phyloP scores from a whole-genome alignment of 2,797 vertebrate genomes.

The Delichon dasypus region DNA sequence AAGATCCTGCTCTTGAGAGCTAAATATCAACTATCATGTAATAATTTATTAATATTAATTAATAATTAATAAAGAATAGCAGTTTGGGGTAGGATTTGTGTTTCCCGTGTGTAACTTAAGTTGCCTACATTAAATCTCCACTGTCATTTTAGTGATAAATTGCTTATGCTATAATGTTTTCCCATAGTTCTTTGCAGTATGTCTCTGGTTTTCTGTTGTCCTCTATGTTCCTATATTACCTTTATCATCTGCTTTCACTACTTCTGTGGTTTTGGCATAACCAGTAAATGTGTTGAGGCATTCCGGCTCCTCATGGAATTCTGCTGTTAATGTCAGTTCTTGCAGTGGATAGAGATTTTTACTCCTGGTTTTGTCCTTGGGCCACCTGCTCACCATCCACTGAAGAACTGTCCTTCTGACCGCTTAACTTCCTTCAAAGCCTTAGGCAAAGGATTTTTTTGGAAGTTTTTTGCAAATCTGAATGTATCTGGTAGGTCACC shows the following conservation, averaged over 20 bases:
- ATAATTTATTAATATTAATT: background rate
- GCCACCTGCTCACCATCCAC: background rate
- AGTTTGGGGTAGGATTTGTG: background rate
- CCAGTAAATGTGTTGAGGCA: background rate
- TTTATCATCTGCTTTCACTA: background rate
- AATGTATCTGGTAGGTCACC: background rate
- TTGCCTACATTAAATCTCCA: background rate
- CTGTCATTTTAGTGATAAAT: background rate
- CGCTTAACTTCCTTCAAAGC: background rate
- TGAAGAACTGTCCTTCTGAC: background rate
- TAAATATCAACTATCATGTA: background rate
- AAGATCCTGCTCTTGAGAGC: background rate
- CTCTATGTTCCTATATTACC: background rate
- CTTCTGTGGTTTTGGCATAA: background rate
- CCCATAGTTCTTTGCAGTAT: background rate
- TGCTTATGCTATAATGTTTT: background rate
- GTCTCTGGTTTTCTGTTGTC: background rate
- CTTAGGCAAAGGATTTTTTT: background rate
- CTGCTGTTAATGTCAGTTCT: background rate
- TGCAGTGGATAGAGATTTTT: background rate
- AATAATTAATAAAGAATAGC: background rate
- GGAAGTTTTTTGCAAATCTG: background rate
- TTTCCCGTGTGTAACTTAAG: background rate
- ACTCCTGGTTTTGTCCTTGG: background rate
- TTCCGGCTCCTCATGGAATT: background rate